Evolutionary conservation across 2,113 vertebrate genomes (phyloP).

Genomic region (Lucifuga dentata): DNA sequence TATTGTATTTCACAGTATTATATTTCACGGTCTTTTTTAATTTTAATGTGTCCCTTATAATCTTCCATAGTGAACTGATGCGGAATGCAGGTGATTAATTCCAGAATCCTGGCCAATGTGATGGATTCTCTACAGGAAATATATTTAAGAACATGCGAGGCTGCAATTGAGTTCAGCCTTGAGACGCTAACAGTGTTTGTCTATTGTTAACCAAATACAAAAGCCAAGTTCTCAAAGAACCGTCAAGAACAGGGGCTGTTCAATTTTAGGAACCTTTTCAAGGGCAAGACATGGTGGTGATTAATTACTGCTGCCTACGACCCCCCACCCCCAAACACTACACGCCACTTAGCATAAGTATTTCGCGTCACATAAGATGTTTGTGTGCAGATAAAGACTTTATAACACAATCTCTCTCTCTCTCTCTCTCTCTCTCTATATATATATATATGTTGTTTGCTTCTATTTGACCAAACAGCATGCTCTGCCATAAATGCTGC

Average conservation of each 20-base stretch:
- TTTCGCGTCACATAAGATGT: too few species aligned
- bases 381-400: too few species aligned
- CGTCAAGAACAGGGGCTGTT: constrained; percentile 55
- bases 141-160: constrained; percentile 65
- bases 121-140: constrained; percentile 45
- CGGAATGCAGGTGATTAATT: constrained; percentile 9
- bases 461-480: too few species aligned
- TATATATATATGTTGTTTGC: too few species aligned
- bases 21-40: too few species aligned
- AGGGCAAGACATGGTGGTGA: constrained; percentile 59
- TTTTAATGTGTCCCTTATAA: too few species aligned
- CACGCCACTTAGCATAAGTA: neutral
- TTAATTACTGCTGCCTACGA: constrained; percentile 4
- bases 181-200: constrained; percentile 52
- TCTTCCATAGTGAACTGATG: constrained; percentile 4
- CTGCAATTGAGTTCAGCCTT: constrained; percentile 67
- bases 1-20: too few species aligned
- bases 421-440: neutral
- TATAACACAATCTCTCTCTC: neutral
- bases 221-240: constrained; percentile 63
- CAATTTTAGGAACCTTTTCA: constrained; percentile 66
- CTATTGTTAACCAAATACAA: constrained; percentile 78
- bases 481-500: too few species aligned
- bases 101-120: constrained; percentile 14
- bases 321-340: neutral